Percentiles rank a stretch among this genome's conserved stretches.
Conservation (phyloP, 2,113 vertebrate species). For the Phyllostomus discolor region DNA sequence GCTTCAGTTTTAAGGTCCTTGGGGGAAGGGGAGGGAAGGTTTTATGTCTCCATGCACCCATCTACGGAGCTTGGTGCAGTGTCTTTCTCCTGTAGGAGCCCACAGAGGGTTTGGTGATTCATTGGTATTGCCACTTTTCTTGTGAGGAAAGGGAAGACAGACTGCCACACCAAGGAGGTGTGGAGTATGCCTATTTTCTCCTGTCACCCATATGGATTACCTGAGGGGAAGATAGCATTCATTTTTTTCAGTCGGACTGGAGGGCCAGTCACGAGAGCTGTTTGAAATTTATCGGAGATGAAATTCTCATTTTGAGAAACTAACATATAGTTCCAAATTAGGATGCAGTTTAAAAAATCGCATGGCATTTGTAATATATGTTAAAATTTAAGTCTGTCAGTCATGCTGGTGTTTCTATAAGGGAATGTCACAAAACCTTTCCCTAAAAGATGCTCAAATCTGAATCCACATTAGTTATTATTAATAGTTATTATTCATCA, state of each 20-base stretch:
- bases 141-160: background rate
- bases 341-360: constrained; percentile 37
- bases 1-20: background rate
- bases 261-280: background rate
- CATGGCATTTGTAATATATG: constrained; percentile 56
- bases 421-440: constrained; percentile 46
- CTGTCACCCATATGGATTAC: background rate
- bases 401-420: constrained; percentile 43
- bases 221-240: background rate
- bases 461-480: constrained; percentile 62
- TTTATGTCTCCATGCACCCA: fast-evolving
- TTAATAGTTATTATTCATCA: constrained; percentile 68
- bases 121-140: background rate
- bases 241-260: background rate
- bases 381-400: constrained; percentile 54
- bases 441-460: constrained; percentile 41
- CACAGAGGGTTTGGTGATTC: background rate
- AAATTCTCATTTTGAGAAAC: constrained; percentile 27
- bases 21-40: background rate
- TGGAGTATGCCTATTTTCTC: background rate
- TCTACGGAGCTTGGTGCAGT: background rate
- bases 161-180: no score
- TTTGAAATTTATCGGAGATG: constrained; percentile 24
- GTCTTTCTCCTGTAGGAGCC: background rate
- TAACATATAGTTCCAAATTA: constrained; percentile 47